phyloP scores from a whole-genome alignment of 2,797 vertebrate genomes.

The Alauda arvensis region DNA sequence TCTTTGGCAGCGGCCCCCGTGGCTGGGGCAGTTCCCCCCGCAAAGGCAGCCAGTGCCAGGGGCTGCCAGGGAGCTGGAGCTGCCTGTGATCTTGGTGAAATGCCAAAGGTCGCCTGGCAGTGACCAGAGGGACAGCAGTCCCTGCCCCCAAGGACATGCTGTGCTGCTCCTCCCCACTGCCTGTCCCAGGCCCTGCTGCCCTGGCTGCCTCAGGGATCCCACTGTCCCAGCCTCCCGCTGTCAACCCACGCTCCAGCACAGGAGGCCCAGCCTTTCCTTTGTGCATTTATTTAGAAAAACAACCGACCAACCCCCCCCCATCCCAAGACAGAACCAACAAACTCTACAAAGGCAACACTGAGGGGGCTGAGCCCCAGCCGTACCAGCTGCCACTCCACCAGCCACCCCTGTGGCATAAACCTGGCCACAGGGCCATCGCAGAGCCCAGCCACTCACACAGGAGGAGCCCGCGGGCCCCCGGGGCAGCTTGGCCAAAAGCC shows the following conservation, averaged over 20 bases:
- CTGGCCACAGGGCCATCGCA: background rate
- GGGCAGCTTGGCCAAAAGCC: conserved; percentile 10
- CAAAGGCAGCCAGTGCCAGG: conserved; percentile 19
- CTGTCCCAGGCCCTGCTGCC: background rate
- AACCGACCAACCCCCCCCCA: background rate
- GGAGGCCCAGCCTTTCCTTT: background rate
- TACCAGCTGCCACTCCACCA: background rate
- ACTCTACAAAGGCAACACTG: conserved; percentile 25
- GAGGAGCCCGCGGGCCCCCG: background rate
- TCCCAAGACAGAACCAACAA: conserved; percentile 19
- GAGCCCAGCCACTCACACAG: background rate
- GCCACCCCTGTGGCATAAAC: background rate
- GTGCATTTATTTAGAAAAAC: conserved; percentile 59
- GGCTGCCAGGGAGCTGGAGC: conserved; percentile 9
- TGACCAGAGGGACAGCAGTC: background rate
- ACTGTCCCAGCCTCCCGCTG: background rate
- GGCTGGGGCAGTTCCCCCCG: background rate
- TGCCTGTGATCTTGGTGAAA: background rate
- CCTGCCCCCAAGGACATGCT: conserved; percentile 3
- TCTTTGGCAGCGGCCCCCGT: background rate
- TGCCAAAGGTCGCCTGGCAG: conserved; percentile 16
- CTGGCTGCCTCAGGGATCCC: background rate
- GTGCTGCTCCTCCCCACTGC: background rate
- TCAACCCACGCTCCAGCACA: background rate
- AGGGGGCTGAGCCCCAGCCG: background rate